Base-by-base conservation (phyloP, 2,888 invertebrate genomes). In the Pyrocoelia pectoralis region DNA sequence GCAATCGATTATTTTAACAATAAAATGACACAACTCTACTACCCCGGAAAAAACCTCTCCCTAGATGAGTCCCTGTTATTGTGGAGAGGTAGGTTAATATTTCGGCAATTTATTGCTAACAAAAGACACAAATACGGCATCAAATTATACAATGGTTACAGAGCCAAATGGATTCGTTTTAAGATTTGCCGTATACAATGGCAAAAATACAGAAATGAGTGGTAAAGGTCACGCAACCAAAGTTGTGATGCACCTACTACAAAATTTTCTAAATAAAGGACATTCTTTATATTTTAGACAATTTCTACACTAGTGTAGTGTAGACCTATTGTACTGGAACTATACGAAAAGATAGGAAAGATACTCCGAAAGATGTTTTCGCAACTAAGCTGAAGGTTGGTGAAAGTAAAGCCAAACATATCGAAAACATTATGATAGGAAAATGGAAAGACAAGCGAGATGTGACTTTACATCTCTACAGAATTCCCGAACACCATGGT, bases 391-490 rank as follows among this genome's bases (percentile, higher is more conserved):
- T 38, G 10, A 38, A 38, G 38, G 28, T 12, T 1, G 12, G 17
- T 24, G 24, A 12, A 50, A 50, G 1, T 6, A 49, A 24, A n/a
- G 24, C 18, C 5, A 4, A 1, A n/a, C 19, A 49, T 5, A 18
- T 9, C 5, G 2, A 18, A n/a, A 61, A 48, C 1, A 46, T 68
- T 13, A 29, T 49, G 18, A 55, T 73, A 9, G 57, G 54, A 4
- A 72, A 72, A 56, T 73, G 69, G 69, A 66, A 58, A 17, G 68
- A 68, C 49, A 64, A 68, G 17, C 14, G 68, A 17, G 70, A 73
- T 40, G 65, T 70, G n/a, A 15, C 40, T 57, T 9, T 68, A 65
- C 19, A 68, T 72, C 33, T 70, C 72, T 4, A 72, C 57, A 5
- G 67, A 71, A 66, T 66, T 52, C 56, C 5, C 3, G 5, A 38